Percentiles rank a stretch among this genome's conserved stretches.
phyloP scores from a whole-genome alignment of 1,140 invertebrate species.

The Armadillidium nasatum region DNA sequence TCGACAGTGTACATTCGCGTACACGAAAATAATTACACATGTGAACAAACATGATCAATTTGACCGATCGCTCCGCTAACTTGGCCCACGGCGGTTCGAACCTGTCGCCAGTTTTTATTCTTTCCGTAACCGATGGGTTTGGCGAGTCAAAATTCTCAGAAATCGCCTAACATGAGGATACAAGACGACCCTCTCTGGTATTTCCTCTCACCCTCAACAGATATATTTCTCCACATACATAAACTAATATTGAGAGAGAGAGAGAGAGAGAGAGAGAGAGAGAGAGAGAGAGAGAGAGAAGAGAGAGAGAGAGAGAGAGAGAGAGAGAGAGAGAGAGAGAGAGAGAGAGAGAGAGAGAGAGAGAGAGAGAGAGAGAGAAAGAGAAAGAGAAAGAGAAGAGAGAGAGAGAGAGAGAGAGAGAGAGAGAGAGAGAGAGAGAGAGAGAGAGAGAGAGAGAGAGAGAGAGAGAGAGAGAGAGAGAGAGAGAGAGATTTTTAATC shows the following conservation, averaged over 20 bases:
- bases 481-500: too few species aligned
- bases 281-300: constrained; percentile 14
- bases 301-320: constrained; percentile 22
- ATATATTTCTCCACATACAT: too few species aligned
- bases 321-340: background rate
- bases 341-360: constrained; percentile 22
- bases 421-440: constrained; percentile 25
- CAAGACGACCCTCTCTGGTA: background rate
- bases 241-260: too few species aligned
- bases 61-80: too few species aligned
- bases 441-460: constrained; percentile 11
- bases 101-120: too few species aligned
- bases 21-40: too few species aligned
- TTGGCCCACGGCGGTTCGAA: too few species aligned
- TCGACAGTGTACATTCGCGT: too few species aligned
- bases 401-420: constrained; percentile 18
- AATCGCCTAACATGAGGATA: background rate
- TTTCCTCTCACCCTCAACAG: too few species aligned
- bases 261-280: constrained; percentile 4
- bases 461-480: constrained; percentile 2
- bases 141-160: too few species aligned
- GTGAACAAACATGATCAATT: too few species aligned
- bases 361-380: constrained; percentile 8
- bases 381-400: background rate
- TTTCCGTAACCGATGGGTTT: too few species aligned